Conservation (phyloP, 2,888 invertebrate species). For the Tetragonula carbonaria region DNA sequence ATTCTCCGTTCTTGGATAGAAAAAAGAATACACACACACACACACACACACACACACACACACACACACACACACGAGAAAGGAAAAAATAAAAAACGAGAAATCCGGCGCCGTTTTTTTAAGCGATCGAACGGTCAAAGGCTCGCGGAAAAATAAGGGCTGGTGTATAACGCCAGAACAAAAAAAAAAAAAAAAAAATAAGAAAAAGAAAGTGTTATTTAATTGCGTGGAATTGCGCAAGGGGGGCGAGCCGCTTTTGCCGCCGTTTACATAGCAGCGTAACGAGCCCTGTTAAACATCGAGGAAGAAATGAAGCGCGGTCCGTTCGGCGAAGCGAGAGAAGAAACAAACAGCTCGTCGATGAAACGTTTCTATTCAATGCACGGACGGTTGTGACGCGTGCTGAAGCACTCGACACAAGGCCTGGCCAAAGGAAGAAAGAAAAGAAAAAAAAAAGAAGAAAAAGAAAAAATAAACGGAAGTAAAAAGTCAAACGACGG, state of each 20-base stretch:
- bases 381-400: constrained; percentile 7
- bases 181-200: neutral
- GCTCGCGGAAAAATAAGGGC: neutral
- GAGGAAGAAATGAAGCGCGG: constrained; percentile 15
- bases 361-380: constrained; percentile 33
- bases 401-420: neutral
- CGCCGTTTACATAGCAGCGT: constrained; percentile 14
- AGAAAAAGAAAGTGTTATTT: neutral
- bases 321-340: constrained; percentile 9
- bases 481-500: constrained; percentile 19
- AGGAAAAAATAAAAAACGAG: neutral
- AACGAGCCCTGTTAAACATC: constrained; percentile 29
- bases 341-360: constrained; percentile 9
- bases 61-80: too few species aligned
- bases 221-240: neutral
- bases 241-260: neutral
- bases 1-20: too few species aligned
- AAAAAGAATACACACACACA: too few species aligned
- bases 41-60: too few species aligned
- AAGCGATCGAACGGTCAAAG: neutral
- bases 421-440: neutral
- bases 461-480: neutral
- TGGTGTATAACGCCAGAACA: neutral
- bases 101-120: neutral
- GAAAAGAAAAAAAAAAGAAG: too few species aligned